phyloP scores from a whole-genome alignment of 2,113 vertebrate species.

The Suncus etruscus region DNA sequence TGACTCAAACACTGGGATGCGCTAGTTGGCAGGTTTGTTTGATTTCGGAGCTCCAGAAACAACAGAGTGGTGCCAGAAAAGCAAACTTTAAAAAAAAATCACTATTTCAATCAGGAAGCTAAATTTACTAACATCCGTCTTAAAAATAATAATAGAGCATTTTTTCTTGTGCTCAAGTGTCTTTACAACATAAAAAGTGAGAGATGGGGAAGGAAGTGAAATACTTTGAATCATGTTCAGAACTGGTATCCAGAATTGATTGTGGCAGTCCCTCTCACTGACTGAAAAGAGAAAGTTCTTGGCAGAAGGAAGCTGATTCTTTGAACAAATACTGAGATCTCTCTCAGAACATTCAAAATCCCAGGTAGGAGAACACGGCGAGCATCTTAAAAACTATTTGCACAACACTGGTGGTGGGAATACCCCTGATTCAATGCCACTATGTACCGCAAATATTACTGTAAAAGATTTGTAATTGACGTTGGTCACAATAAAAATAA shows the following conservation, averaged over 20 bases:
- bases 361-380: slow-evolving; percentile 66
- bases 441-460: no score
- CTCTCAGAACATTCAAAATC: slow-evolving; percentile 71
- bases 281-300: slow-evolving; percentile 68
- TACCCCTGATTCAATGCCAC: no score
- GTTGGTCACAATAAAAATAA: no score
- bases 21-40: slow-evolving; percentile 83
- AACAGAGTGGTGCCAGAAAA: slow-evolving; percentile 68
- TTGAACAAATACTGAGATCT: slow-evolving; percentile 69
- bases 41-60: slow-evolving; percentile 84
- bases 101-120: slow-evolving; percentile 81
- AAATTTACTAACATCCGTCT: slow-evolving; percentile 79
- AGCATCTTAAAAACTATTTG: slow-evolving; percentile 56
- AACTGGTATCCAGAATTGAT: slow-evolving; percentile 58
- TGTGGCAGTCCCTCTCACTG: slow-evolving; percentile 65
- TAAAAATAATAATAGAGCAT: slow-evolving; percentile 69
- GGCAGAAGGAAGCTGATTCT: slow-evolving; percentile 65
- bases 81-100: slow-evolving; percentile 75
- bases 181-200: slow-evolving; percentile 62
- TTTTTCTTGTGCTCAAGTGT: slow-evolving; percentile 43
- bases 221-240: slow-evolving; percentile 66
- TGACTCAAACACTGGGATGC: slow-evolving; percentile 83
- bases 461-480: no score
- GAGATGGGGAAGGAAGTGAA: slow-evolving; percentile 37
- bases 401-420: no score